Conservation (phyloP, 2,888 invertebrate species). For the Protula sp. region DNA sequence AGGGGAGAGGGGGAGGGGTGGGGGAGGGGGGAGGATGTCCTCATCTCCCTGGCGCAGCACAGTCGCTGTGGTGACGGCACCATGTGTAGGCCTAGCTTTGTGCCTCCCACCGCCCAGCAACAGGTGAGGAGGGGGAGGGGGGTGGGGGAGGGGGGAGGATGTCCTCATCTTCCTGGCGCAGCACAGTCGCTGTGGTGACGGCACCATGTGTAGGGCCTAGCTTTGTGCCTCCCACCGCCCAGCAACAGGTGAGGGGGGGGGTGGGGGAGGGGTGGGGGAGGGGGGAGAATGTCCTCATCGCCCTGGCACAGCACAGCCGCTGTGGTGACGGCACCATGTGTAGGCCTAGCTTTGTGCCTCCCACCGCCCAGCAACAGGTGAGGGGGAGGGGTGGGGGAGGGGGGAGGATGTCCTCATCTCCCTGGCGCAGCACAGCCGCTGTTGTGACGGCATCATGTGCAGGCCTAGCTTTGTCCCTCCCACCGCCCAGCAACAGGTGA, state of each 20-base stretch:
- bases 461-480: conserved; percentile 65
- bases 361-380: no score
- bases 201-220: conserved; percentile 73
- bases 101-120: conserved; percentile 55
- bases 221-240: no score
- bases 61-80: conserved; percentile 61
- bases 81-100: conserved; percentile 71
- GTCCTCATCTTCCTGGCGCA: conserved; percentile 76
- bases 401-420: no score
- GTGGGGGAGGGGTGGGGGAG: no score
- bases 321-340: conserved; percentile 65
- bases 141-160: no score
- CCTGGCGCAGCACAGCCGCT: conserved; percentile 54
- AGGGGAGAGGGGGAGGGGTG: no score
- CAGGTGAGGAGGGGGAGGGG: no score
- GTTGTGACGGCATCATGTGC: conserved; percentile 65
- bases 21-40: no score
- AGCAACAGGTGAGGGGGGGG: no score
- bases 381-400: no score
- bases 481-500: no score
- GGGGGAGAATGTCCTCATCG: conserved; percentile 83
- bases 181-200: conserved; percentile 63
- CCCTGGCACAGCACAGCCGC: conserved; percentile 73
- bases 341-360: conserved; percentile 65
- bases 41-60: conserved; percentile 78